Base-by-base conservation (phyloP, 2,888 invertebrate species). In the Nymphalis c-album region DNA sequence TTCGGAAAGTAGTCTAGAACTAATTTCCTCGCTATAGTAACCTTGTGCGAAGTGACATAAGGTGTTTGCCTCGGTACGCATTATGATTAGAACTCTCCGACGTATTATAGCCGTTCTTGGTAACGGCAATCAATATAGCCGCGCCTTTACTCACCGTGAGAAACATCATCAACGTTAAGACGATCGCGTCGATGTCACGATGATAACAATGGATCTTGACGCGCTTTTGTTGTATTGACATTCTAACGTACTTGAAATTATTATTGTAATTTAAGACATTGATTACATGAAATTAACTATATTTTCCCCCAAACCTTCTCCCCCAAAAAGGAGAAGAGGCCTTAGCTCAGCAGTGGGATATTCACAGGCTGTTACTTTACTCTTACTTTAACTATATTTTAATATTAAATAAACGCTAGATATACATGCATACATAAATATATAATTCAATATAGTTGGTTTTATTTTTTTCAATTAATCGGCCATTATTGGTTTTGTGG, bases 21-120 rank as follows among this genome's bases (percentile, higher is more conserved):
- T 80, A 84, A 86, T 87, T 89, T 90, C 85, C 87, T 86, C 82
- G 80, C 80, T 84, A 81, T 80, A 82, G 83, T 86, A 90, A 88
- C 87, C 88, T 89, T 88, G 87, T 86, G 80, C 82, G 81, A 79
- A 78, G 86, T 91, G 89, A 90, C 89, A 91, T 90, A 90, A 91
- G 87, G 81, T 76, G 78, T 76, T 81, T 70, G 81, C 77, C 79
- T 80, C 81, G 77, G 77, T 77, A 76, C 79, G 78, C 80, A 78
- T 85, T 88, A 86, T 88, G 86, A 87, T 89, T 87, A 85, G 85
- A 87, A 78, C 78, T 78, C 76, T 77, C 75, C 73, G 77, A 71
- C 77, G 79, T 82, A 82, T 77, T 85, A 83, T 80, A 78, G 80
- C 74, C 77, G 75, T 85, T 83, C 85, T 72, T 72, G 80, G 85